Conservation (phyloP, 2,113 vertebrate genomes). For the Maylandia zebra region DNA sequence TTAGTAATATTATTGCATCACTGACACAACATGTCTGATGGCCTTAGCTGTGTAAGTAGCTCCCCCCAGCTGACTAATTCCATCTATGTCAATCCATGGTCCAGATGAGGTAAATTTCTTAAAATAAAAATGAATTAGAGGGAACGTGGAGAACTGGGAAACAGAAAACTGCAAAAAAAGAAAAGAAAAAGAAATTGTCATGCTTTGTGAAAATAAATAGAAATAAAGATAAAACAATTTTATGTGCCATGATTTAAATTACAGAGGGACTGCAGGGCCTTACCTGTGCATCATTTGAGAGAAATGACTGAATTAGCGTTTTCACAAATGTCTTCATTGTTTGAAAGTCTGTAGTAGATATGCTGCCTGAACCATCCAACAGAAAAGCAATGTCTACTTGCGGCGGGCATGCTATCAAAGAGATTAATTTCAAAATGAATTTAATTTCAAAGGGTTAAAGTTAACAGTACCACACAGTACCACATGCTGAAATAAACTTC, state of each 20-base stretch:
- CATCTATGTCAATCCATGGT: accelerated
- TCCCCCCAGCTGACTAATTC: accelerated
- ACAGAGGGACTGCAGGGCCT: background rate
- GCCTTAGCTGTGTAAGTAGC: background rate
- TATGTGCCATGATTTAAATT: background rate
- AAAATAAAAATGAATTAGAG: accelerated
- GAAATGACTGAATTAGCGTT: background rate
- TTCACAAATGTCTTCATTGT: background rate
- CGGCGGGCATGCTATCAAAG: background rate
- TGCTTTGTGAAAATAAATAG: background rate
- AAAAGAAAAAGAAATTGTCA: background rate
- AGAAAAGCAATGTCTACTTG: background rate
- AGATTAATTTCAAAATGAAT: background rate
- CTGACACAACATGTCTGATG: background rate
- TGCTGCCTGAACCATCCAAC: background rate
- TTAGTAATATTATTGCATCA: background rate
- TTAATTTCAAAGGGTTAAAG: background rate
- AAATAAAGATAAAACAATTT: background rate
- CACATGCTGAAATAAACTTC: background rate
- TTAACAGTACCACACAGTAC: background rate
- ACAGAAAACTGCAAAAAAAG: background rate
- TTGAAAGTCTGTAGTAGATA: background rate
- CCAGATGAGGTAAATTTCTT: background rate
- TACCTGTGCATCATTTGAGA: background rate
- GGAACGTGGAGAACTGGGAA: accelerated